phyloP scores from a whole-genome alignment of 1,140 invertebrate genomes.

The Hesperophylax magnus region DNA sequence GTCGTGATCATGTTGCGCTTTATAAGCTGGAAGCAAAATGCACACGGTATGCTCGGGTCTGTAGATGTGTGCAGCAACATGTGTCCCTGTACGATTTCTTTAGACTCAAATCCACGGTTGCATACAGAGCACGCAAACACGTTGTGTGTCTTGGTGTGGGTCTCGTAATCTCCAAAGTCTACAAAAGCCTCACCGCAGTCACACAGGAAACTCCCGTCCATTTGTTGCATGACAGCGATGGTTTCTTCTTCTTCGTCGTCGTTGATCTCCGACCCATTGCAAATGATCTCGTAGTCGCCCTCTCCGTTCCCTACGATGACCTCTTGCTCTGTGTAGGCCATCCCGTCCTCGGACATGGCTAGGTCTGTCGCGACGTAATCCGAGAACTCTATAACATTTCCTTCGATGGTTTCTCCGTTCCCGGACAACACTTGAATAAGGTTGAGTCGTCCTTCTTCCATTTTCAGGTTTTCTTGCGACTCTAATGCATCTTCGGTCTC shows the following conservation, averaged over 20 bases:
- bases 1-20: conserved; percentile 67
- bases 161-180: conserved; percentile 64
- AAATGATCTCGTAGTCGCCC: conserved; percentile 66
- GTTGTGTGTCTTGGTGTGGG: conserved; percentile 66
- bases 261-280: conserved; percentile 49
- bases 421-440: conserved; percentile 56
- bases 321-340: conserved; percentile 62
- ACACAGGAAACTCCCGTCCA: conserved; percentile 67
- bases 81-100: conserved; percentile 78
- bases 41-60: conserved; percentile 63
- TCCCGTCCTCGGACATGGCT: conserved; percentile 51
- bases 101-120: conserved; percentile 73
- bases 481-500: not conserved
- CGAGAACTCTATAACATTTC: conserved; percentile 14
- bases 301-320: conserved; percentile 62
- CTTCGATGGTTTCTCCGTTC: conserved; percentile 24
- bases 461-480: not conserved
- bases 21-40: conserved; percentile 69
- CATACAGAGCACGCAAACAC: conserved; percentile 68
- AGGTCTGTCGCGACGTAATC: conserved; percentile 34
- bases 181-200: conserved; percentile 67
- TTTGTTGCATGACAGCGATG: conserved; percentile 64
- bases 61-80: conserved; percentile 71
- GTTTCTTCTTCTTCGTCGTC: conserved; percentile 65
- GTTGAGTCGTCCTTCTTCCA: conserved; percentile 13